Percentiles rank a stretch among this genome's conserved stretches.
These are phyloP conservation scores for Oryzaephilus surinamensis DNA, from an alignment of 1,140 invertebrate genomes.

Conservation along the genomic window DNA sequence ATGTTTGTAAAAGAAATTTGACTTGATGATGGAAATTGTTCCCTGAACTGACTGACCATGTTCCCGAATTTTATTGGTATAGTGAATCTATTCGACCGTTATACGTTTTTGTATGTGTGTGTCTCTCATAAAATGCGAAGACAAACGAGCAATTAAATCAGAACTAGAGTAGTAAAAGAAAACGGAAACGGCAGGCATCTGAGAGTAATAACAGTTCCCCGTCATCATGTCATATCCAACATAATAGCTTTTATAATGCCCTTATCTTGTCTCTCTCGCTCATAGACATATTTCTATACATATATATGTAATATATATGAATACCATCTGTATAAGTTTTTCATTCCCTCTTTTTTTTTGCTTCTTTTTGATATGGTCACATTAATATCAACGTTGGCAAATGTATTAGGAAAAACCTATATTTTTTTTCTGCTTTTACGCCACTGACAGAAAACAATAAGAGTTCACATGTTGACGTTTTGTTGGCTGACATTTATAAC, in stretches of 20 bases:
- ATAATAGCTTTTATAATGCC: constrained; percentile 12
- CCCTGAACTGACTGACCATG: constrained; percentile 5
- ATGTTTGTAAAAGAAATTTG: not conserved
- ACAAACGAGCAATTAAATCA: constrained; percentile 24
- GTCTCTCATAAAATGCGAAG: constrained; percentile 17
- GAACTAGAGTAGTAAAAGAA: constrained; percentile 14
- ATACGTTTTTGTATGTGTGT: too few relatives aligned
- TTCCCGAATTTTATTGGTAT: constrained; percentile 15
- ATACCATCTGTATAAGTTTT: constrained; percentile 16
- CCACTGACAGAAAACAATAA: constrained; percentile 24
- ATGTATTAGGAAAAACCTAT: constrained; percentile 2
- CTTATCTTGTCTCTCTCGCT: not conserved
- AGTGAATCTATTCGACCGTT: constrained; percentile 5
- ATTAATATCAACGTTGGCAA: constrained; percentile 16
- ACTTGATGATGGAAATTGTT: constrained; percentile 4
- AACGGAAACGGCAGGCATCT: constrained; percentile 10
- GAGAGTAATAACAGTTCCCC: constrained; percentile 8
- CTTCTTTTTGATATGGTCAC: constrained; percentile 4
- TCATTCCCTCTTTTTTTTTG: too few relatives aligned
- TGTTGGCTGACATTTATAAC: constrained; percentile 25
- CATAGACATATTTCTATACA: not conserved
- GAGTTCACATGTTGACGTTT: constrained; percentile 16
- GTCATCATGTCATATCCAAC: constrained; percentile 12
- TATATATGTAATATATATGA: constrained; percentile 11
- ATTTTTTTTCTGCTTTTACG: constrained; percentile 4